A percentile compares a stretch with the other conserved stretches of the same genome.
phyloP scores from a whole-genome alignment of 2,888 invertebrate genomes.

The Sphaeridia pumilis region DNA sequence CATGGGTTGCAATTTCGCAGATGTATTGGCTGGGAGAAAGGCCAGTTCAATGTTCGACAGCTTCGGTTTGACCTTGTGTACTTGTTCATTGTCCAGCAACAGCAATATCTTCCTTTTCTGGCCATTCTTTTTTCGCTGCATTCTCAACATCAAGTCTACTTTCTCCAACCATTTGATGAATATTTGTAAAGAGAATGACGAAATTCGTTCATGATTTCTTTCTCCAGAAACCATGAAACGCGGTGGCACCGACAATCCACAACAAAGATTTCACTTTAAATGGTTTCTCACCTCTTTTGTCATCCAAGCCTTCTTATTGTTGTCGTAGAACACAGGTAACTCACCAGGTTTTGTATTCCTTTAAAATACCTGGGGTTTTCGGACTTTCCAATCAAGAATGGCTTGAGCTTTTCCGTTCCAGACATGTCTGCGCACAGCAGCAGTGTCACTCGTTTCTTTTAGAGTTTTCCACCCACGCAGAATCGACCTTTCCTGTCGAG shows the following conservation, averaged over 20 bases:
- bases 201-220: background rate
- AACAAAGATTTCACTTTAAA: background rate
- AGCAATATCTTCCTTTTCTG: background rate
- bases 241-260: too few relatives aligned
- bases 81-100: background rate
- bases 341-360: background rate
- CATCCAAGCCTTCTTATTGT: slow-evolving; percentile 38
- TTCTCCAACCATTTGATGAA: background rate
- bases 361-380: slow-evolving; percentile 18
- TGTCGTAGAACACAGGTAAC: slow-evolving; percentile 28
- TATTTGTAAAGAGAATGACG: background rate
- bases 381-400: slow-evolving; percentile 20
- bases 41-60: background rate
- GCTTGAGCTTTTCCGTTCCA: slow-evolving; percentile 20
- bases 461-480: slow-evolving; percentile 19
- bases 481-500: background rate
- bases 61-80: background rate
- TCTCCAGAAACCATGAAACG: background rate
- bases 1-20: background rate
- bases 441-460: slow-evolving; percentile 18
- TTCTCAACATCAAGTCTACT: background rate
- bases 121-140: too few relatives aligned
- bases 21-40: background rate
- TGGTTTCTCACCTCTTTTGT: slow-evolving; percentile 31
- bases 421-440: slow-evolving; percentile 16